These are phyloP conservation scores for Peribatodes rhomboidaria DNA, from an alignment of 2,888 invertebrate genomes.

Conservation along the genomic window DNA sequence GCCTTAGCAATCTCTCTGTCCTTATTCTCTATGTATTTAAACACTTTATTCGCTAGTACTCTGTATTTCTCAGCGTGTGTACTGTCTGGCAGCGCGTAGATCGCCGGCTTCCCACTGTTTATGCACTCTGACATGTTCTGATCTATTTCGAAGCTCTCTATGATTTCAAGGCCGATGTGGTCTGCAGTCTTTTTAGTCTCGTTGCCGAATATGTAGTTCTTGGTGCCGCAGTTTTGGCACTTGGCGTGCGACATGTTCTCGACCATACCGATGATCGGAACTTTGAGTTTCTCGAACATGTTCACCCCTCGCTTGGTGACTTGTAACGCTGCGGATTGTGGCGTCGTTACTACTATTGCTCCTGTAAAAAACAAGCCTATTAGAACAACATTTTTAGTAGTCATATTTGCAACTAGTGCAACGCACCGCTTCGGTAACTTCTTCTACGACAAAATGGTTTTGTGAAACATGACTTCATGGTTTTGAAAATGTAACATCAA, in stretches of 20 bases:
- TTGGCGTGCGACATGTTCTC: slow-evolving; percentile 95
- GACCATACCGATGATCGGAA: slow-evolving; percentile 95
- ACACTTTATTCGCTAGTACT: slow-evolving; percentile 78
- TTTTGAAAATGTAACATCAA: neutral
- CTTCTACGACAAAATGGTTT: no score
- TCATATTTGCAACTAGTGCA: no score
- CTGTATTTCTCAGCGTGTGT: slow-evolving; percentile 80
- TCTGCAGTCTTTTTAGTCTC: slow-evolving; percentile 87
- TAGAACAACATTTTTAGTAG: neutral
- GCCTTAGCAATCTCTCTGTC: slow-evolving; percentile 65
- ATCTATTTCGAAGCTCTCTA: slow-evolving; percentile 91
- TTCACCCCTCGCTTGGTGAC: slow-evolving; percentile 94
- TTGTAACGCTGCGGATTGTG: slow-evolving; percentile 94
- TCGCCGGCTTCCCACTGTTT: slow-evolving; percentile 92
- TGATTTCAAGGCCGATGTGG: slow-evolving; percentile 88
- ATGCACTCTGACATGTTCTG: slow-evolving; percentile 89
- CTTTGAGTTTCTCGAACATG: slow-evolving; percentile 94
- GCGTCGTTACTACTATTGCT: slow-evolving; percentile 96
- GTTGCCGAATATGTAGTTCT: slow-evolving; percentile 91
- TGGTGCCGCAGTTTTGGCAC: slow-evolving; percentile 92
- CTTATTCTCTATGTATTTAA: slow-evolving; percentile 75
- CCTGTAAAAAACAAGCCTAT: slow-evolving; percentile 77
- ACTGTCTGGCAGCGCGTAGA: slow-evolving; percentile 88
- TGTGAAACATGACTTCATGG: neutral
- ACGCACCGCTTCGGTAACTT: no score